These are phyloP conservation scores for Volucella inanis DNA, from an alignment of 2,888 invertebrate genomes.

Conservation along the genomic window DNA sequence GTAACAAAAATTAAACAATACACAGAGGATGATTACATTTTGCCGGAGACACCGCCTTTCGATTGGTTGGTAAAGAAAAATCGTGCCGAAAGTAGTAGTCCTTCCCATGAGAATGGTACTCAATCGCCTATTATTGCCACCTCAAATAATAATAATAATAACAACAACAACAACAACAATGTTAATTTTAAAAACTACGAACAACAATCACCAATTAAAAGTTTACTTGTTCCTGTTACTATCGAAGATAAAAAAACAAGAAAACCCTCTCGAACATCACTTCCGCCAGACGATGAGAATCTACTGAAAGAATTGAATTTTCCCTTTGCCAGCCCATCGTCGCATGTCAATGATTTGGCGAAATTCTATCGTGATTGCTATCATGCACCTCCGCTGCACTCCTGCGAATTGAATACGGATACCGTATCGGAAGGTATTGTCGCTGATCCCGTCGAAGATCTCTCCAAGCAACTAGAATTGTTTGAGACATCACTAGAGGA, in stretches of 20 bases:
- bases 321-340: slow-evolving; percentile 83
- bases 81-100: slow-evolving; percentile 77
- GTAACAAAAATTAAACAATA: slow-evolving; percentile 85
- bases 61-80: slow-evolving; percentile 83
- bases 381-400: slow-evolving; percentile 81
- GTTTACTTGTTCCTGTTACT: slow-evolving; percentile 79
- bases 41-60: slow-evolving; percentile 87
- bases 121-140: slow-evolving; percentile 48
- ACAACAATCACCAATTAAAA: slow-evolving; percentile 80
- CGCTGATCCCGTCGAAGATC: slow-evolving; percentile 79
- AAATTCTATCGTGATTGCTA: slow-evolving; percentile 83
- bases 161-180: slow-evolving; percentile 75
- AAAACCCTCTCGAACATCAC: slow-evolving; percentile 69
- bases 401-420: slow-evolving; percentile 65
- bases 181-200: slow-evolving; percentile 75
- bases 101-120: slow-evolving; percentile 56
- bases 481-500: slow-evolving; percentile 83
- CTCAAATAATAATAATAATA: slow-evolving; percentile 75
- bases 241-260: slow-evolving; percentile 55
- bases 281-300: slow-evolving; percentile 81
- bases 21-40: slow-evolving; percentile 84
- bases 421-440: slow-evolving; percentile 41
- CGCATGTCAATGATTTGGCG: slow-evolving; percentile 83
- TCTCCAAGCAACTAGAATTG: slow-evolving; percentile 82
- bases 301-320: slow-evolving; percentile 82